Percentiles rank a stretch among this genome's conserved stretches.
phyloP scores from a whole-genome alignment of 2,113 vertebrate species.

The Macrotis lagotis region DNA sequence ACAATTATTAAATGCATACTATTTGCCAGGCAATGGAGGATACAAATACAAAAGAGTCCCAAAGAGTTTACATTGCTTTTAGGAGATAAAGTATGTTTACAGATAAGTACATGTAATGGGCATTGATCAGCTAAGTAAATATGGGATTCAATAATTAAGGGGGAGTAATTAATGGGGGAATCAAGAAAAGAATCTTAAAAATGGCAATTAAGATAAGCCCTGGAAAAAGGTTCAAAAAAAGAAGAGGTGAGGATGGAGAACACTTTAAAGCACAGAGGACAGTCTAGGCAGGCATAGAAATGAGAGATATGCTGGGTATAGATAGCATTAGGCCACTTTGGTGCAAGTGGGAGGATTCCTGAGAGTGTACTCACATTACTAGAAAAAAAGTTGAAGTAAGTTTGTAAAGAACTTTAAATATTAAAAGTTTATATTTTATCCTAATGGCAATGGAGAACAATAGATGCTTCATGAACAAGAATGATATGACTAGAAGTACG shows the following conservation, averaged over 20 bases:
- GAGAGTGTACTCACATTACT: too few relatives aligned
- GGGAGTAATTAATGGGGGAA: not conserved
- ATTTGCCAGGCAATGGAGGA: not conserved
- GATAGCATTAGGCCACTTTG: not conserved
- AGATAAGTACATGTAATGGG: not conserved
- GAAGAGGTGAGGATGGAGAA: not conserved
- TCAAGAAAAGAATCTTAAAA: not conserved
- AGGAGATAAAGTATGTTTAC: not conserved
- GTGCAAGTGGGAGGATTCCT: not conserved
- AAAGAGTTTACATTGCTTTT: conserved; percentile 13
- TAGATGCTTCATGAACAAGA: not conserved
- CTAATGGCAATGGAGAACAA: not conserved
- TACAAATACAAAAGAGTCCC: not conserved
- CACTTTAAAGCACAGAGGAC: not conserved
- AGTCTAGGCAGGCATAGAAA: not conserved
- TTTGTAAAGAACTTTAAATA: not conserved
- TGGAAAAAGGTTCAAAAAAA: not conserved
- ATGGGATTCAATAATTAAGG: not conserved
- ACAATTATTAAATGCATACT: conserved; percentile 3
- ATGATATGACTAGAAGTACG: not conserved
- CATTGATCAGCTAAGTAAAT: not conserved
- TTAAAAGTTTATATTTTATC: not conserved
- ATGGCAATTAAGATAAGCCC: not conserved
- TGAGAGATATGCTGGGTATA: not conserved
- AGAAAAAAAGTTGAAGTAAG: not conserved